Conservation (phyloP, 2,888 invertebrate species). For the Papilio gigon region DNA sequence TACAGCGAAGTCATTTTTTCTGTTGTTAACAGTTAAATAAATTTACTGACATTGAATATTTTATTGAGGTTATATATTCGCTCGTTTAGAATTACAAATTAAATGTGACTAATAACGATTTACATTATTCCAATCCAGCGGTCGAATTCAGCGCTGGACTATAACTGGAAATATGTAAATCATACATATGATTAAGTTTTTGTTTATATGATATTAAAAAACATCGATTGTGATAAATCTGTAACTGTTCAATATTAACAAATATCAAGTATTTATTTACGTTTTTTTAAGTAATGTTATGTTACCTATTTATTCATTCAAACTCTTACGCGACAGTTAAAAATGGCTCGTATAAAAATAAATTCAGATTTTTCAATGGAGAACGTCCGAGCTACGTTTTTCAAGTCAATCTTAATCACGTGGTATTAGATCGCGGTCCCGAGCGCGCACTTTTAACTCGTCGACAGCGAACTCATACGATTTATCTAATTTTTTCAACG, state of each 20-base stretch:
- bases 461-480: constrained; percentile 14
- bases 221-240: too few relatives aligned
- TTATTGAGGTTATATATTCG: neutral
- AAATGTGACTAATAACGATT: too few relatives aligned
- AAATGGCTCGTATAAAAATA: neutral
- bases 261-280: too few relatives aligned
- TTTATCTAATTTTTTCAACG: constrained; percentile 26
- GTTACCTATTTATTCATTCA: too few relatives aligned
- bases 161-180: too few relatives aligned
- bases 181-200: too few relatives aligned
- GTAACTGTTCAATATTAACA: too few relatives aligned
- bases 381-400: neutral
- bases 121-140: too few relatives aligned
- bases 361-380: neutral
- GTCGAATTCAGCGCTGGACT: too few relatives aligned
- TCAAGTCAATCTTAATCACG: constrained; percentile 14
- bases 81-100: neutral
- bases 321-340: neutral
- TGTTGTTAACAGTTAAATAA: neutral
- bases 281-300: too few relatives aligned
- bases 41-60: constrained; percentile 14
- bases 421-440: too few relatives aligned
- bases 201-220: too few relatives aligned
- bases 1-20: neutral
- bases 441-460: constrained; percentile 6